Evolutionary conservation across 2,888 invertebrate genomes (phyloP).

Genomic region (Netelia virgata): DNA sequence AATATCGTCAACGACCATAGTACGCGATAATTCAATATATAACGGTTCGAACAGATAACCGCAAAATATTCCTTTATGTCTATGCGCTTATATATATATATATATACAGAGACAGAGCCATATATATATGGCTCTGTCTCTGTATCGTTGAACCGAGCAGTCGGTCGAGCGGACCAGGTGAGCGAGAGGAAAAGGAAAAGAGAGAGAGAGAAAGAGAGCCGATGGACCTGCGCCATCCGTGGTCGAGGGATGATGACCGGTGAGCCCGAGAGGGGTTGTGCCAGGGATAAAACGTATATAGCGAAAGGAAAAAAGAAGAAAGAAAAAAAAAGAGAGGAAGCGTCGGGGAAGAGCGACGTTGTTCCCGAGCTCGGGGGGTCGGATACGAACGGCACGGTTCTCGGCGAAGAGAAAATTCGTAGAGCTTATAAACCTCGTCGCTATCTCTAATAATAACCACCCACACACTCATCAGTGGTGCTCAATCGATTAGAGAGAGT

Average conservation of each 20-base stretch:
- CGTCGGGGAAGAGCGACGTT: slow-evolving; percentile 35
- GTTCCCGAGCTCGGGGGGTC: slow-evolving; percentile 38
- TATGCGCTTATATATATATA: neutral
- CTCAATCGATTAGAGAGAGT: slow-evolving; percentile 68
- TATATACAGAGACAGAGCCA: too few species aligned
- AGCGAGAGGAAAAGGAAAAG: slow-evolving; percentile 18
- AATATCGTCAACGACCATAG: neutral
- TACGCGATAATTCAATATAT: slow-evolving; percentile 31
- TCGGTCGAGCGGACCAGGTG: slow-evolving; percentile 41
- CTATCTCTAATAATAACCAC: slow-evolving; percentile 70
- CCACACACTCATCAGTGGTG: slow-evolving; percentile 67
- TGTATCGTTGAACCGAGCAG: slow-evolving; percentile 34
- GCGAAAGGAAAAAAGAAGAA: slow-evolving; percentile 33
- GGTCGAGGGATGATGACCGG: slow-evolving; percentile 64
- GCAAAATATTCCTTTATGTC: slow-evolving; percentile 1
- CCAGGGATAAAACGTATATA: slow-evolving; percentile 41
- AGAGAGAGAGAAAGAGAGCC: neutral
- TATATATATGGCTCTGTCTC: slow-evolving; percentile 36
- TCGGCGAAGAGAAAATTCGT: slow-evolving; percentile 58
- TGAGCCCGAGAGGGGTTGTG: slow-evolving; percentile 51
- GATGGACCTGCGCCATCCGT: neutral
- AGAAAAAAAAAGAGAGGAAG: slow-evolving; percentile 23
- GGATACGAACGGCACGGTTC: slow-evolving; percentile 44
- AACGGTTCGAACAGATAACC: slow-evolving; percentile 29
- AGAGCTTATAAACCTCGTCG: slow-evolving; percentile 61